Conservation (phyloP, 2,113 vertebrate genomes). For the Sinocyclocheilus anshuiensis region DNA sequence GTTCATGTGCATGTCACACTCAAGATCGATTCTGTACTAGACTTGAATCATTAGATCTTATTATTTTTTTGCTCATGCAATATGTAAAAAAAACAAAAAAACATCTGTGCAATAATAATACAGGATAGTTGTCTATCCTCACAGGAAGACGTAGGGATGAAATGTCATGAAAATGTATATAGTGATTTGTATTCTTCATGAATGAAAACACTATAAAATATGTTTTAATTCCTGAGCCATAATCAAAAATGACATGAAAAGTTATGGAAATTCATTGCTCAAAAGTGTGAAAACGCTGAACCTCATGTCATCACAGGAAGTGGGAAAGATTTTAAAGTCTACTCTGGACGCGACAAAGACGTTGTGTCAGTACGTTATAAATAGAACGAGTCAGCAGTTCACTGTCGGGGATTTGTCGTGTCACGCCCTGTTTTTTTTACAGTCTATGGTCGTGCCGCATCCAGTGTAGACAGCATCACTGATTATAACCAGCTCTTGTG, state of each 20-base stretch:
- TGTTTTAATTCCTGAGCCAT: not conserved
- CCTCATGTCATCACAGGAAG: not conserved
- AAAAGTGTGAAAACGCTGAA: not conserved
- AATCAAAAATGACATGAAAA: not conserved
- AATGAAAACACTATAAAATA: not conserved
- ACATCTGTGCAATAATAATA: not conserved
- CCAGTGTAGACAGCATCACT: too few species aligned
- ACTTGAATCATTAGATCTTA: not conserved
- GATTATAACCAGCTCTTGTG: too few species aligned
- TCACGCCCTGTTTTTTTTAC: too few species aligned
- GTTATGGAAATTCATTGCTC: not conserved
- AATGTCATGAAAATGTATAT: too few species aligned
- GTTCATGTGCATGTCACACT: not conserved
- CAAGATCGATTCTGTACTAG: not conserved
- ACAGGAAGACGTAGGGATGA: too few species aligned
- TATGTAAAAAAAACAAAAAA: not conserved
- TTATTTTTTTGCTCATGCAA: not conserved
- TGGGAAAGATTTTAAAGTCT: not conserved
- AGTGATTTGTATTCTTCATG: not conserved
- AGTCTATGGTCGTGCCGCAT: too few species aligned
- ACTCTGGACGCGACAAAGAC: too few species aligned
- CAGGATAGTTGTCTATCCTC: not conserved
- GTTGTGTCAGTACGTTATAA: too few species aligned
- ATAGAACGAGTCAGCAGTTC: too few species aligned
- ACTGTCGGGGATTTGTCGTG: too few species aligned